Evolutionary conservation across 2,797 vertebrate genomes (phyloP).

Genomic region (Lemur catta): DNA sequence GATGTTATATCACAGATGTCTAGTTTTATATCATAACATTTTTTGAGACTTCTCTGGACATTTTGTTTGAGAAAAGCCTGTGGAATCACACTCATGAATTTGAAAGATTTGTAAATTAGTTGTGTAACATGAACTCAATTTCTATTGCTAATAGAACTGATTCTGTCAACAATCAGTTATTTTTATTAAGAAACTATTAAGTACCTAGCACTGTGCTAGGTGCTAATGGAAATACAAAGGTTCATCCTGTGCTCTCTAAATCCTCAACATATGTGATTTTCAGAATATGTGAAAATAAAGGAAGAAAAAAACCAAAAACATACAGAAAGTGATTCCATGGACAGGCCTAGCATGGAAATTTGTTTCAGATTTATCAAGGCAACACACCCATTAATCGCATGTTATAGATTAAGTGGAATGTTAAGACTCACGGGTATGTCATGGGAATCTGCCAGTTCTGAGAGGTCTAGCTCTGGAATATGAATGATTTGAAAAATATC

Average conservation of each 20-base stretch:
- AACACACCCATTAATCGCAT: background rate
- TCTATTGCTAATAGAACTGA: background rate
- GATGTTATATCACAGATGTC: background rate
- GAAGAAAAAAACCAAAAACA: background rate
- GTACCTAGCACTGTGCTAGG: background rate
- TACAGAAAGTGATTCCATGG: background rate
- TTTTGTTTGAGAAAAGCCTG: background rate
- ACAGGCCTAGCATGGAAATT: background rate
- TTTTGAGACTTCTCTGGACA: background rate
- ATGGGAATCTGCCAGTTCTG: background rate
- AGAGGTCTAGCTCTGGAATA: background rate
- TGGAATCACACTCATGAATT: background rate
- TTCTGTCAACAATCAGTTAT: background rate
- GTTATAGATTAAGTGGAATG: background rate
- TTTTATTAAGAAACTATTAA: slow-evolving; percentile 13
- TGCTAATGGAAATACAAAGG: background rate
- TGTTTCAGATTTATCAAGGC: background rate
- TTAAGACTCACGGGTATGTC: background rate
- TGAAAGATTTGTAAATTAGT: background rate
- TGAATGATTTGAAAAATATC: background rate
- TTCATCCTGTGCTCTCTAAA: background rate
- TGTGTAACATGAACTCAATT: background rate
- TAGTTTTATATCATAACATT: background rate
- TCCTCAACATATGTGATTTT: background rate
- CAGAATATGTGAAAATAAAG: background rate